phyloP scores from a whole-genome alignment of 2,797 vertebrate genomes.

The Hydrocynus forskahlii region DNA sequence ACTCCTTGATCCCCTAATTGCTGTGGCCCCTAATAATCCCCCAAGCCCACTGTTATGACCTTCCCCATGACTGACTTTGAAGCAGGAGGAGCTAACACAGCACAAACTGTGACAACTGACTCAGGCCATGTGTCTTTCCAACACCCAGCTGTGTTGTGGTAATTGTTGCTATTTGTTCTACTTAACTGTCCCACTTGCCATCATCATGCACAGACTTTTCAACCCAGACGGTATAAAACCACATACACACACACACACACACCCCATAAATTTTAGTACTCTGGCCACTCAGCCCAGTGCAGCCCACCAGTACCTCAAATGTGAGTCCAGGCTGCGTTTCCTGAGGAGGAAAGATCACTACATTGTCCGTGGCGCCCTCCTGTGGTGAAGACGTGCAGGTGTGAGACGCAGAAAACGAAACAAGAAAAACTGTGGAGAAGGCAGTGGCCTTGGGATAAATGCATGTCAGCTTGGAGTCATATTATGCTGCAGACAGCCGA shows the following conservation, averaged over 20 bases:
- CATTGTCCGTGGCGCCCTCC: slow-evolving; percentile 74
- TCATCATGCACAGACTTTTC: slow-evolving; percentile 30
- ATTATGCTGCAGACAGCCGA: slow-evolving; percentile 21
- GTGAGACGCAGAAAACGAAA: slow-evolving; percentile 23
- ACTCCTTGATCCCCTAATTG: slow-evolving; percentile 31
- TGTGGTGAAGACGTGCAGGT: slow-evolving; percentile 75
- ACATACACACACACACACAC: slow-evolving; percentile 31
- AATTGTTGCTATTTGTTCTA: slow-evolving; percentile 43
- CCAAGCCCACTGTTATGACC: not conserved
- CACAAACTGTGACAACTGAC: slow-evolving; percentile 3
- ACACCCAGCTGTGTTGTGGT: slow-evolving; percentile 29
- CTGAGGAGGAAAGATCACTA: slow-evolving; percentile 76
- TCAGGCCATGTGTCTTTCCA: slow-evolving; percentile 15
- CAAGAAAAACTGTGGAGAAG: slow-evolving; percentile 4
- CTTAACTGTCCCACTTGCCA: slow-evolving; percentile 22
- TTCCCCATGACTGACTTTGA: not conserved
- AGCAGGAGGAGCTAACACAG: slow-evolving; percentile 10
- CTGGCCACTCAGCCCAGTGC: slow-evolving; percentile 31
- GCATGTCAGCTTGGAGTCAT: slow-evolving; percentile 28
- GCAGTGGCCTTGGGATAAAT: slow-evolving; percentile 13
- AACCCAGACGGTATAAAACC: slow-evolving; percentile 8
- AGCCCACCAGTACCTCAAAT: slow-evolving; percentile 58
- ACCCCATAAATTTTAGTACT: not conserved
- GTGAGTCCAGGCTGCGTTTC: slow-evolving; percentile 63
- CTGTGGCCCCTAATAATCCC: slow-evolving; percentile 20